Evolutionary conservation across 2,797 vertebrate species (phyloP), one percentile per base, ranked within the genome.

Genomic region (Cuculus canorus): DNA sequence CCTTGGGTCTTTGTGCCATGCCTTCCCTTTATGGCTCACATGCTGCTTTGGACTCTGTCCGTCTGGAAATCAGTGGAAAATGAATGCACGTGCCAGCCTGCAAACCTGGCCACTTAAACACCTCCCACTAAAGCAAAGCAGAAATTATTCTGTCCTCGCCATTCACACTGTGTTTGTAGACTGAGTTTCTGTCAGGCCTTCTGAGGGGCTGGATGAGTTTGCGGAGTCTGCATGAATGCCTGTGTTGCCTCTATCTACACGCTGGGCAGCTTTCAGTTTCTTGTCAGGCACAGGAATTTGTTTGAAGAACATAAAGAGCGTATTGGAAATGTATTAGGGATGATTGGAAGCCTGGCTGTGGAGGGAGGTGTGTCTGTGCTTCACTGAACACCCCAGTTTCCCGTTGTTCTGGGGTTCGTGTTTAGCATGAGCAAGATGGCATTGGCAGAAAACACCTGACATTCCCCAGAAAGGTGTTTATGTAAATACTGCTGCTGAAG

Each of bases 131-230:
- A 35, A 53, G 27, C 14, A 22, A n/a, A 25, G 66, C 6, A 2
- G 4, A 24, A 59, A 9, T 21, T 30, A 23, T 32, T 33, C 24
- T 30, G 18, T 53, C 14, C 52, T 76, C 9, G 3, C 10, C 5
- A 7, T 52, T 47, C 1, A 1, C 0, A 0, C 27, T 1, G 2
- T 6, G 7, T 43, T 82, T 77, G 23, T 15, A 37, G 37, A 24
- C 4, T 21, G 2, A 43, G 1, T 11, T 35, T 88, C 52, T 28
- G 14, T 64, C 33, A 13, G 53, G 64, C 48, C 21, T 60, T 72
- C 30, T 0, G 0, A 52, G 2, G 7, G 0, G 4, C n/a, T 19
- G 2, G 2, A 0, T 9, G 35, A 1, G 1, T 27, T 16, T 0
- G 0, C 1, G 24, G 56, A 70, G 60, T 35, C 32, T 1, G 0